Conservation (phyloP, 2,797 vertebrate species). For the Enteromius radiatus region DNA sequence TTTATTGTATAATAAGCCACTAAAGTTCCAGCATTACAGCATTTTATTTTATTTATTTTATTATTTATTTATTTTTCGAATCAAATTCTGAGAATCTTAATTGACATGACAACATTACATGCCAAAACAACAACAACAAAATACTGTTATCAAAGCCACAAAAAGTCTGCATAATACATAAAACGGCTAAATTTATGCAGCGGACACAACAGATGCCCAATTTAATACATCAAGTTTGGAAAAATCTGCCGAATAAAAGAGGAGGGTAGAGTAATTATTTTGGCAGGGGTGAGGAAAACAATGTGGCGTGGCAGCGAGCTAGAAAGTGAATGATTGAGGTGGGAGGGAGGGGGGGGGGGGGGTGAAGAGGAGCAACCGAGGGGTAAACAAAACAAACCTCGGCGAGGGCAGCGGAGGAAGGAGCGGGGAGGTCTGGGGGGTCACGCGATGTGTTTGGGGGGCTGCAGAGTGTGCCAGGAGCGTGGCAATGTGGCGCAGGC, state of each 20-base stretch:
- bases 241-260: conserved; percentile 75
- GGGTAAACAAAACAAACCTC: conserved; percentile 79
- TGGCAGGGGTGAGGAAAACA: conserved; percentile 56
- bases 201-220: conserved; percentile 63
- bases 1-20: not conserved
- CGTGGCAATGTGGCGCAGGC: conserved; percentile 73
- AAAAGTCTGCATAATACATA: conserved; percentile 46
- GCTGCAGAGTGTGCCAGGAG: conserved; percentile 72
- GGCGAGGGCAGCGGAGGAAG: conserved; percentile 74
- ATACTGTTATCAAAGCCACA: conserved; percentile 46
- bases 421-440: conserved; percentile 72
- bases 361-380: conserved; percentile 37
- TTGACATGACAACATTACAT: conserved; percentile 20
- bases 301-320: conserved; percentile 47
- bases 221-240: conserved; percentile 73
- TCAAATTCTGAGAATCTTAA: conserved; percentile 15
- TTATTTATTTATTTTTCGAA: not conserved
- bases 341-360: conserved; percentile 54
- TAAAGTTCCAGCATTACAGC: not conserved
- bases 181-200: conserved; percentile 50
- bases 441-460: conserved; percentile 43
- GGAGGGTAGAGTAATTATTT: conserved; percentile 61
- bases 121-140: conserved; percentile 34
- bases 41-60: not conserved
- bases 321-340: conserved; percentile 39